These are phyloP conservation scores for Sander vitreus DNA, from an alignment of 2,113 vertebrate species.

Conservation along the genomic window DNA sequence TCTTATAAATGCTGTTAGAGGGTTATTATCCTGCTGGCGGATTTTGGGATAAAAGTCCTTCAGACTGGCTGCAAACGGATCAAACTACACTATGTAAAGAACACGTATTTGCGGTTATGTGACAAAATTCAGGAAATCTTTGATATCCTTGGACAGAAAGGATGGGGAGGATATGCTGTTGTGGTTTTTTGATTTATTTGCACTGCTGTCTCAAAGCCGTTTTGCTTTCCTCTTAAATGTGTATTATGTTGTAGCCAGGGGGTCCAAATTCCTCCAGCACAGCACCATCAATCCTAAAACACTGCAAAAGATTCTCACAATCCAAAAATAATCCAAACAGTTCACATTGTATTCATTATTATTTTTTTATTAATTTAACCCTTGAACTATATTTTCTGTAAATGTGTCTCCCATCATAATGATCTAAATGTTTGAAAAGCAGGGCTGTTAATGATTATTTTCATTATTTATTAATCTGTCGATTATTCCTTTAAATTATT, in stretches of 20 bases:
- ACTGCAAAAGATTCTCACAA: not conserved
- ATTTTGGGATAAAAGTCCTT: not conserved
- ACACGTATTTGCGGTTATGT: not conserved
- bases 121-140: not conserved
- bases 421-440: not conserved
- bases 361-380: not conserved
- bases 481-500: too few relatives aligned
- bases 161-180: not conserved
- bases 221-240: not conserved
- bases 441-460: not conserved
- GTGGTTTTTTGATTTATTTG: conserved; percentile 20
- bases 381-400: too few relatives aligned
- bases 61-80: not conserved
- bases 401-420: not conserved
- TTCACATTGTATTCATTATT: not conserved
- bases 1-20: conserved; percentile 19
- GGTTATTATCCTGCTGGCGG: conserved; percentile 16
- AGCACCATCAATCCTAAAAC: not conserved
- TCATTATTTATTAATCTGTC: too few relatives aligned
- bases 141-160: not conserved
- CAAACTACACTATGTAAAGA: not conserved
- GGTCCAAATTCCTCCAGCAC: not conserved
- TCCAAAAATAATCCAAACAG: not conserved
- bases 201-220: not conserved
- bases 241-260: not conserved